Base-by-base conservation (phyloP, 1,140 invertebrate species). In the Cydia fagiglandana region DNA sequence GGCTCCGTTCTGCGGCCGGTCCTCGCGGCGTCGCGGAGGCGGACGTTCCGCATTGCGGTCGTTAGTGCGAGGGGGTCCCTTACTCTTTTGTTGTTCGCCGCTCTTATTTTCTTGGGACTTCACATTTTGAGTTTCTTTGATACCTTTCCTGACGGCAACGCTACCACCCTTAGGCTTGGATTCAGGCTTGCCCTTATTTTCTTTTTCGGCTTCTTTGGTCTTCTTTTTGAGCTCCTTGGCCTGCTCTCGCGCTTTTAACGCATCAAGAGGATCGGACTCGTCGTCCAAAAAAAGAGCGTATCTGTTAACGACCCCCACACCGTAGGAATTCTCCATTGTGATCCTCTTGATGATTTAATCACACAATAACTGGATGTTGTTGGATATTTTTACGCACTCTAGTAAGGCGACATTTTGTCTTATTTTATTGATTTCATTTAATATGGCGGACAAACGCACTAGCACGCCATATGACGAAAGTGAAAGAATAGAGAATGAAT, bases 271-370 rank as follows among this genome's bases (percentile, higher is more conserved):
- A 95, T 98, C 98, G 89, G 95, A 95, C 88, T 95, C 95, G 93
- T 97, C 97, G 91, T 96, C 96, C 90, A 98, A 95, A 93, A 98
- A 98, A 92, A 98, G 95, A 92, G 96, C 96, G 94, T 97, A 99
- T 94, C 98, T 96, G 94, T 99, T 99, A 86, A 95, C 95, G 81
- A 98, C 96, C 83, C 97, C 97, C 92, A 98, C 97, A 90, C 97
- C 98, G 95, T 98, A 99, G 87, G 96, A 94, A 94, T 96, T 97
- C 94, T 98, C 97, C 97, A 99, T 99, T 86, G 87, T 93, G 89
- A 91, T 91, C 87, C 88, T 88, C 88, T 93, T 92, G 88, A 92
- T 91, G 88, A 87, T 92, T 91, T 88, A 88, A 87, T 88, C 86
- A 90, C 90, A 92, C 91, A 91, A 91, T 88, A 88, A 88, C 87